Evolutionary conservation across 2,113 vertebrate genomes (phyloP).

Genomic region (Myxocyprinus asiaticus): DNA sequence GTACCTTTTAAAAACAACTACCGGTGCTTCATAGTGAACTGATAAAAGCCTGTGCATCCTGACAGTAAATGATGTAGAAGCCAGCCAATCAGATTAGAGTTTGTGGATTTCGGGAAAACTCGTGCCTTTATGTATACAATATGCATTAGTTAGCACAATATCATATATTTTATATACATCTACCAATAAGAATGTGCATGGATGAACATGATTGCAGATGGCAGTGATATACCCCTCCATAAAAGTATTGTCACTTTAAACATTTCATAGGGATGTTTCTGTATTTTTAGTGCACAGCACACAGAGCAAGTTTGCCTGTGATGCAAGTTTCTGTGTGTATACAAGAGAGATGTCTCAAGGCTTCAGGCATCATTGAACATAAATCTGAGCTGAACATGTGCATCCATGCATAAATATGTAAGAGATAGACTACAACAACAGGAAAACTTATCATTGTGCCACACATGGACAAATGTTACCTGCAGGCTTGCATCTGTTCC

Average conservation of each 20-base stretch:
- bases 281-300: background rate
- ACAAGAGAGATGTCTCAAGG: constrained; percentile 25
- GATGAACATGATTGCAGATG: too few relatives aligned
- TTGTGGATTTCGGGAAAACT: too few relatives aligned
- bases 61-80: too few relatives aligned
- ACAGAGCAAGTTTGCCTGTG: background rate
- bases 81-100: too few relatives aligned
- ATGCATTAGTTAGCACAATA: too few relatives aligned
- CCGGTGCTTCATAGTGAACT: too few relatives aligned
- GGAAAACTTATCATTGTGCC: background rate
- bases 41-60: too few relatives aligned
- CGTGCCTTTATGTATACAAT: too few relatives aligned
- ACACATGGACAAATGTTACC: background rate
- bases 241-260: background rate
- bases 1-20: too few relatives aligned
- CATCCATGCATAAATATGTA: background rate
- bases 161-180: too few relatives aligned
- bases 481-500: background rate
- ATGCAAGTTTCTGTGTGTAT: background rate
- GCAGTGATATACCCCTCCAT: too few relatives aligned
- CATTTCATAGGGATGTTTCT: background rate
- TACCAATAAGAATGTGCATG: too few relatives aligned
- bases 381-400: constrained; percentile 1
- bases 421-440: background rate
- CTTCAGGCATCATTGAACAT: constrained; percentile 22